Evolutionary conservation across 2,797 vertebrate species (phyloP).

Genomic region (Argya squamiceps): DNA sequence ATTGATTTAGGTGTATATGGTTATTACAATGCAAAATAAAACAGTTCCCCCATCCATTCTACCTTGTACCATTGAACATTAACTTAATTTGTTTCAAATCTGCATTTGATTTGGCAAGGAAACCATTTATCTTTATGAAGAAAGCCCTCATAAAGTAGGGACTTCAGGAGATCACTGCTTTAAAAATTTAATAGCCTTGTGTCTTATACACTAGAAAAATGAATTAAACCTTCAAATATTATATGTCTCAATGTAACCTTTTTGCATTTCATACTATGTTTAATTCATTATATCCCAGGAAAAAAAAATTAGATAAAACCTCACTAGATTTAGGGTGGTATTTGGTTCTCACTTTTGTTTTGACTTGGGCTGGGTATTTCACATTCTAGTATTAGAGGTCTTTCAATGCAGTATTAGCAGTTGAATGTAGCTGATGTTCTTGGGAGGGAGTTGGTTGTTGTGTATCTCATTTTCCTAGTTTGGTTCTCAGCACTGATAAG

Average conservation of each 20-base stretch:
- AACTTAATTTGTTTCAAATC: slow-evolving; percentile 94
- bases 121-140: slow-evolving; percentile 90
- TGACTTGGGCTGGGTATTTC: neutral
- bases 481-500: neutral
- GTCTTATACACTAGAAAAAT: slow-evolving; percentile 83
- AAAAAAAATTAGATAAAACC: slow-evolving; percentile 50
- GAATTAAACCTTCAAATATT: slow-evolving; percentile 87
- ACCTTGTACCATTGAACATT: slow-evolving; percentile 83
- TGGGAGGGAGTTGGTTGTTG: neutral
- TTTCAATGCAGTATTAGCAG: neutral
- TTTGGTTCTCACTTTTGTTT: slow-evolving; percentile 17
- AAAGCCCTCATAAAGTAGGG: slow-evolving; percentile 86
- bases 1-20: slow-evolving; percentile 96
- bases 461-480: neutral
- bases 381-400: neutral
- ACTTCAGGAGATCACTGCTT: slow-evolving; percentile 83
- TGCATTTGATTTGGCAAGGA: slow-evolving; percentile 92
- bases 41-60: slow-evolving; percentile 84
- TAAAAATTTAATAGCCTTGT: slow-evolving; percentile 85
- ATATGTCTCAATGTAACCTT: slow-evolving; percentile 84
- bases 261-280: slow-evolving; percentile 83
- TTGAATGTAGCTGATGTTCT: neutral
- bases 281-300: slow-evolving; percentile 78
- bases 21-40: slow-evolving; percentile 94
- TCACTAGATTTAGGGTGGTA: slow-evolving; percentile 44